Evolutionary conservation across 2,888 invertebrate genomes (phyloP).

Genomic region (Coenonympha arcania): DNA sequence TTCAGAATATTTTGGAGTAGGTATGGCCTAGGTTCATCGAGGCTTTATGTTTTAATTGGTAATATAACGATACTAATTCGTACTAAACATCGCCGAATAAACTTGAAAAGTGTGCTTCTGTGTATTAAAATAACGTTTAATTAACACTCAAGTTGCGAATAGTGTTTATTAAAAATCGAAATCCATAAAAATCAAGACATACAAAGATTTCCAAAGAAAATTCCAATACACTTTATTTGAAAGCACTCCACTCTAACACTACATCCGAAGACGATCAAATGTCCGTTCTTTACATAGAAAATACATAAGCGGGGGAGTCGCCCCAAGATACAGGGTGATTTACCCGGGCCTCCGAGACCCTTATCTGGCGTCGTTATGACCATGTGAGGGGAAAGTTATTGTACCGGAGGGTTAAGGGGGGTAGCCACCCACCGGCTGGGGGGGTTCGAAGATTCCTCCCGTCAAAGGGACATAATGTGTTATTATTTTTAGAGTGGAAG

Average conservation of each 20-base stretch:
- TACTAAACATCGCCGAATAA: too few relatives aligned
- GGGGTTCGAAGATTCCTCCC: constrained; percentile 47
- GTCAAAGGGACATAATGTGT: constrained; percentile 67
- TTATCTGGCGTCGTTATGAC: constrained; percentile 73
- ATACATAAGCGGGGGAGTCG: constrained; percentile 51
- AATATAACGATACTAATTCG: too few relatives aligned
- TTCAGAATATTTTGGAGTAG: too few relatives aligned
- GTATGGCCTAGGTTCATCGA: too few relatives aligned
- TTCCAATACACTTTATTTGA: constrained; percentile 7
- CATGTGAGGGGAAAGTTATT: constrained; percentile 72
- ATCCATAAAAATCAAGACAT: not conserved
- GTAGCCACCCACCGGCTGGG: constrained; percentile 43
- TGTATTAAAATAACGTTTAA: too few relatives aligned
- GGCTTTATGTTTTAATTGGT: too few relatives aligned
- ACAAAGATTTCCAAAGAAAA: not conserved
- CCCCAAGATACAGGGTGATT: constrained; percentile 70
- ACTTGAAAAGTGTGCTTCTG: too few relatives aligned
- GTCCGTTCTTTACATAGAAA: constrained; percentile 54
- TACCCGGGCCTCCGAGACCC: constrained; percentile 70
- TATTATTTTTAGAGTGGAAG: constrained; percentile 56
- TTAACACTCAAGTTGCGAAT: too few relatives aligned
- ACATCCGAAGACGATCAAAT: constrained; percentile 32
- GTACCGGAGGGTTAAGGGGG: constrained; percentile 43
- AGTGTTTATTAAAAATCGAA: too few relatives aligned
- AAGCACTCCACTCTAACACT: constrained; percentile 7